These are phyloP conservation scores for Centropyge bicolor DNA, from an alignment of 2,797 vertebrate genomes.

Conservation along the genomic window DNA sequence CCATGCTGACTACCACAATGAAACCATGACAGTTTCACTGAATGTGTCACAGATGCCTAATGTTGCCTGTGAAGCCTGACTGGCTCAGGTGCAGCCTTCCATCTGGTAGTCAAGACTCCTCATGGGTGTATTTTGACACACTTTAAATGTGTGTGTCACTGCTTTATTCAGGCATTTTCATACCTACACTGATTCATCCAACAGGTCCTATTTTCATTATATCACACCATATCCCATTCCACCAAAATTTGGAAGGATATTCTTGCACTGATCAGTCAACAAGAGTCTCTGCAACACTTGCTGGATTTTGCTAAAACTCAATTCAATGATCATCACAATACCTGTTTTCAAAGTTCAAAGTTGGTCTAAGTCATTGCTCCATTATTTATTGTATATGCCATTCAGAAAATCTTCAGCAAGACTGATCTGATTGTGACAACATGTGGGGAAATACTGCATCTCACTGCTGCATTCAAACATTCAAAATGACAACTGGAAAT, in stretches of 20 bases:
- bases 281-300: neutral
- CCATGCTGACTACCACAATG: neutral
- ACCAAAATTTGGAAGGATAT: neutral
- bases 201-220: neutral
- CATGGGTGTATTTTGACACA: neutral
- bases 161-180: neutral
- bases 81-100: constrained; percentile 6
- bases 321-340: neutral
- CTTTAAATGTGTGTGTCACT: neutral
- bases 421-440: neutral
- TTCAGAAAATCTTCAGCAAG: constrained; percentile 11
- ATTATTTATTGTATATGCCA: neutral
- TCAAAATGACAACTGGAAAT: constrained; percentile 25
- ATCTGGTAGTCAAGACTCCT: constrained; percentile 1
- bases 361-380: neutral
- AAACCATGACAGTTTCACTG: neutral
- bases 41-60: constrained; percentile 15
- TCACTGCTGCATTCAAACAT: constrained; percentile 7
- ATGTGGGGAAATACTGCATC: neutral
- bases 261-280: neutral
- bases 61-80: constrained; percentile 5
- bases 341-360: constrained; percentile 6
- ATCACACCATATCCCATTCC: neutral
- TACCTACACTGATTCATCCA: neutral
- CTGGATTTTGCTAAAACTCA: neutral